Percentiles rank a stretch among this genome's conserved stretches.
phyloP scores from a whole-genome alignment of 2,888 invertebrate species.

The Glaucopsyche alexis region DNA sequence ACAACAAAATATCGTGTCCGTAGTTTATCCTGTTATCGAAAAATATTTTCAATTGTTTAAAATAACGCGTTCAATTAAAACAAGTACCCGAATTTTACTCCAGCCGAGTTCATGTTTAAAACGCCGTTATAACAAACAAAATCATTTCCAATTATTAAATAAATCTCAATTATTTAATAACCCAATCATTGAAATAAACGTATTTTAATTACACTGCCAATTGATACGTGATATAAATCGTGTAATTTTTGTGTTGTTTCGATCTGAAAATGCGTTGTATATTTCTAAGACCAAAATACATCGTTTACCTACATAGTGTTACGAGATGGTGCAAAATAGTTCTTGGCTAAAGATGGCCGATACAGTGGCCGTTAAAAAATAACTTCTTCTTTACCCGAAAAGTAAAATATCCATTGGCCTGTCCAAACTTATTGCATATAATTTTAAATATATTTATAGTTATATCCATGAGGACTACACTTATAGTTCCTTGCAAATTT shows the following conservation, averaged over 20 bases:
- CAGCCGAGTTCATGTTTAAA: conserved; percentile 18
- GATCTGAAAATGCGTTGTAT: too few species aligned
- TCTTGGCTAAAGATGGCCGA: too few species aligned
- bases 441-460: too few species aligned
- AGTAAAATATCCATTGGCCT: too few species aligned
- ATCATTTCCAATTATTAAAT: conserved; percentile 9
- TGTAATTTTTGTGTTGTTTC: neutral
- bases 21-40: conserved; percentile 41
- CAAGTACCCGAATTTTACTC: conserved; percentile 37
- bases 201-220: conserved; percentile 20
- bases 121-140: conserved; percentile 1
- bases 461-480: too few species aligned
- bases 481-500: neutral
- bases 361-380: too few species aligned
- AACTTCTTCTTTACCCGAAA: too few species aligned
- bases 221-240: neutral
- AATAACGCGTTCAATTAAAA: conserved; percentile 42
- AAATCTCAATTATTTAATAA: conserved; percentile 21
- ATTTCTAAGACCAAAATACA: too few species aligned
- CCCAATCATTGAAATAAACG: neutral
- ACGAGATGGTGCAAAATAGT: too few species aligned
- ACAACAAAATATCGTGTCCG: conserved; percentile 31
- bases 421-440: too few species aligned
- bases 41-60: conserved; percentile 40
- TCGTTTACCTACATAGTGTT: too few species aligned